These are phyloP conservation scores for Fissipunctia ypsillon DNA, from an alignment of 2,888 invertebrate species.

Conservation along the genomic window DNA sequence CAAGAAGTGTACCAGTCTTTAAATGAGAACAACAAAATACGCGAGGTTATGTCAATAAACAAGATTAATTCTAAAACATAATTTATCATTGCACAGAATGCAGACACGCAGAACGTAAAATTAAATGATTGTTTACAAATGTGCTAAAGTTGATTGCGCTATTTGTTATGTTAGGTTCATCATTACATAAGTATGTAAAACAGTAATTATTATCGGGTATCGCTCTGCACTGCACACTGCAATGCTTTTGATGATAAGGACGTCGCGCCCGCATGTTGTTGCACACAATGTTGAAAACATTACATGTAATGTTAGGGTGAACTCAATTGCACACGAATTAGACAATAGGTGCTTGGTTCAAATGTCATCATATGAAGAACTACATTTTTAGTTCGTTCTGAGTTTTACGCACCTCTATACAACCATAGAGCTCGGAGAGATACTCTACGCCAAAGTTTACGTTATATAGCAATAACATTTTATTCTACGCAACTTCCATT, in stretches of 20 bases:
- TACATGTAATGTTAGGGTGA: conserved; percentile 56
- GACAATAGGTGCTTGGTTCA: conserved; percentile 47
- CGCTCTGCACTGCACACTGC: conserved; percentile 74
- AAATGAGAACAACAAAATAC: not conserved
- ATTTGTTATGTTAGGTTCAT: conserved; percentile 68
- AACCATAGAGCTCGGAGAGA: not conserved
- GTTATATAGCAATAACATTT: conserved; percentile 9
- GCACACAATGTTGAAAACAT: conserved; percentile 65
- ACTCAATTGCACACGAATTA: conserved; percentile 56
- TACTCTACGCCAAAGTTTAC: conserved; percentile 12
- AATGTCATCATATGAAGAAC: conserved; percentile 30
- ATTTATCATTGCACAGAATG: conserved; percentile 19
- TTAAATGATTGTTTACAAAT: conserved; percentile 51
- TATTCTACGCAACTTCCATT: conserved; percentile 5
- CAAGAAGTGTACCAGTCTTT: not conserved
- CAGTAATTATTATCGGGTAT: conserved; percentile 78
- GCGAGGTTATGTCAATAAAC: conserved; percentile 9
- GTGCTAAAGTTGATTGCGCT: conserved; percentile 61
- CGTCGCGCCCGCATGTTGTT: conserved; percentile 76
- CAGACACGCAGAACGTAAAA: conserved; percentile 25
- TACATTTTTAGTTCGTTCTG: conserved; percentile 16
- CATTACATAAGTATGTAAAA: conserved; percentile 79
- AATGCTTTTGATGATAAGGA: conserved; percentile 72
- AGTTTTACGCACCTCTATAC: conserved; percentile 1
- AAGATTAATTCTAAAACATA: conserved; percentile 29